These are phyloP conservation scores for Cirrhinus molitorella DNA, from an alignment of 2,797 vertebrate species.

Conservation along the genomic window DNA sequence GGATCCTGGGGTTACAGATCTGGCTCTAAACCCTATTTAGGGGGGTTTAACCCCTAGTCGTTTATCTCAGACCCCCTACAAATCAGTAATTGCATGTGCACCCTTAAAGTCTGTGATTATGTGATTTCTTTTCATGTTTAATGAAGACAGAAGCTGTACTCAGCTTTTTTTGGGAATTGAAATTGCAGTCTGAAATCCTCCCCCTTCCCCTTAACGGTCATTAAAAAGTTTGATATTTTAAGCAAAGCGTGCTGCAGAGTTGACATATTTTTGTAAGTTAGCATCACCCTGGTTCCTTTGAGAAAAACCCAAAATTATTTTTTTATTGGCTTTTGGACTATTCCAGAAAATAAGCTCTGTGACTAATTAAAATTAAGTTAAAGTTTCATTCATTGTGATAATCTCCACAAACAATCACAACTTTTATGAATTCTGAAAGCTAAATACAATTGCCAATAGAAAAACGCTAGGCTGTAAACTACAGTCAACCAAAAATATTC, in stretches of 20 bases:
- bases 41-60: not conserved
- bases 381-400: not conserved
- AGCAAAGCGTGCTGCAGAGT: not conserved
- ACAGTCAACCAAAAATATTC: too few relatives aligned
- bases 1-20: not conserved
- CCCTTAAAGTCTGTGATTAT: conserved; percentile 1
- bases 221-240: not conserved
- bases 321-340: not conserved
- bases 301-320: not conserved
- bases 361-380: too few relatives aligned
- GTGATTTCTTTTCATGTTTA: not conserved
- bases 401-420: not conserved
- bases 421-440: not conserved
- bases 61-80: conserved; percentile 9
- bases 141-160: not conserved
- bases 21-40: conserved; percentile 23
- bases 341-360: not conserved
- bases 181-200: not conserved
- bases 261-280: not conserved
- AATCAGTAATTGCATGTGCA: conserved; percentile 2
- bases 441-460: not conserved
- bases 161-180: not conserved
- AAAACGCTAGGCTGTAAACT: not conserved
- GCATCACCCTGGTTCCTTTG: not conserved
- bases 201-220: not conserved